Evolutionary conservation across 2,888 invertebrate genomes (phyloP), one percentile per base, ranked within the genome.

Genomic region (Biston stratarius): DNA sequence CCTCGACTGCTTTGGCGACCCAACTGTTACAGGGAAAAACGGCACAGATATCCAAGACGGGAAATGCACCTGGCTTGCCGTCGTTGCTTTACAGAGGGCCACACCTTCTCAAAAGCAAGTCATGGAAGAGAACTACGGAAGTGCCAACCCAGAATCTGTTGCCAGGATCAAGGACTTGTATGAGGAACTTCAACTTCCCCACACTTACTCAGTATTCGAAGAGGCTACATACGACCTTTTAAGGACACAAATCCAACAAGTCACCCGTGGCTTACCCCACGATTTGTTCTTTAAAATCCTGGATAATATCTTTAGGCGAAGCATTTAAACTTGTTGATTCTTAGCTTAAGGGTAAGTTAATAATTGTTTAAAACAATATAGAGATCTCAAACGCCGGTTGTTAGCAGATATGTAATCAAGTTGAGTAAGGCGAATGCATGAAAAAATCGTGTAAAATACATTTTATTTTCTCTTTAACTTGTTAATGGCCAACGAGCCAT

Each of bases 41-140:
- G 98, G 98, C 42, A 97, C 96, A 0, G 99, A 99, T 84, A 99
- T 99, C 76, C 95, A 97, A 89, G 98, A 99, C 77, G 99, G 99
- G 42, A 99, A 99, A 91, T 99, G 99, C 89, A 96, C 98, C 0
- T 99, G 99, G 99, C 92, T 99, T 42, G 96, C 97, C 0, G 97
- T 99, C 0, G 97, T 97, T 0, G 99, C 99, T 10, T 92, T 99
- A 70, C 97, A 98, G 86, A 95, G 97, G 62, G 97, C 96, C 0
- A 95, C 95, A 53, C 94, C 95, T 0, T 91, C 95, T 6, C 98
- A 98, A 82, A 95, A 95, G 73, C 94, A 96, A 80, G 92, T 97
- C 38, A 95, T 98, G 94, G 94, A 96, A 81, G 96, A 97, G 69
- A 96, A 96, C 85, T 98, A 98, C 81, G 98, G 97, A 11, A 90